Percentiles rank a stretch among this genome's conserved stretches.
Evolutionary conservation across 2,797 vertebrate genomes (phyloP).

Genomic region (Diglossa cyanea): DNA sequence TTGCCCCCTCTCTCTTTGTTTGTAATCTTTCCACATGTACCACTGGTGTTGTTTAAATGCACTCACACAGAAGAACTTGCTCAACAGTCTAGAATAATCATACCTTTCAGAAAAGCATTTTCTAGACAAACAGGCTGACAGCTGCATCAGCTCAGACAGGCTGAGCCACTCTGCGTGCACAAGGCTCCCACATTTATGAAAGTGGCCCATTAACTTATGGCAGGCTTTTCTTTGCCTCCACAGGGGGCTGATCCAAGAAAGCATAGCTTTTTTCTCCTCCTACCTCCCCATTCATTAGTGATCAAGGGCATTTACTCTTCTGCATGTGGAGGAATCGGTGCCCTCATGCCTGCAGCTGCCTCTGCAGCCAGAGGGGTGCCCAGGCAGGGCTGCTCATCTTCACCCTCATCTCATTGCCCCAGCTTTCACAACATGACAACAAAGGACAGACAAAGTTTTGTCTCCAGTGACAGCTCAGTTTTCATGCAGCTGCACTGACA

Average conservation of each 20-base stretch:
- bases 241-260: constrained; percentile 5
- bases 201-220: constrained; percentile 6
- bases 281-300: neutral
- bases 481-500: neutral
- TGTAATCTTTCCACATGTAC: neutral
- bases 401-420: neutral
- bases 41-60: neutral
- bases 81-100: constrained; percentile 64
- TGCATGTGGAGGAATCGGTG: neutral
- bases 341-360: neutral
- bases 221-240: constrained; percentile 5
- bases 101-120: constrained; percentile 46
- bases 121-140: constrained; percentile 38
- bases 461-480: constrained; percentile 1
- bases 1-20: neutral
- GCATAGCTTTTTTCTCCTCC: neutral
- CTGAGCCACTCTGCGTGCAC: neutral
- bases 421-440: neutral
- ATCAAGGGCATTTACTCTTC: neutral
- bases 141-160: neutral
- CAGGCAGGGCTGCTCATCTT: neutral
- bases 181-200: neutral
- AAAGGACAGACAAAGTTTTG: constrained; percentile 44
- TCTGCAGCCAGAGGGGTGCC: neutral
- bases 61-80: constrained; percentile 37